Conservation (phyloP, 2,113 vertebrate genomes). For the Psittacula cyanocephala region DNA sequence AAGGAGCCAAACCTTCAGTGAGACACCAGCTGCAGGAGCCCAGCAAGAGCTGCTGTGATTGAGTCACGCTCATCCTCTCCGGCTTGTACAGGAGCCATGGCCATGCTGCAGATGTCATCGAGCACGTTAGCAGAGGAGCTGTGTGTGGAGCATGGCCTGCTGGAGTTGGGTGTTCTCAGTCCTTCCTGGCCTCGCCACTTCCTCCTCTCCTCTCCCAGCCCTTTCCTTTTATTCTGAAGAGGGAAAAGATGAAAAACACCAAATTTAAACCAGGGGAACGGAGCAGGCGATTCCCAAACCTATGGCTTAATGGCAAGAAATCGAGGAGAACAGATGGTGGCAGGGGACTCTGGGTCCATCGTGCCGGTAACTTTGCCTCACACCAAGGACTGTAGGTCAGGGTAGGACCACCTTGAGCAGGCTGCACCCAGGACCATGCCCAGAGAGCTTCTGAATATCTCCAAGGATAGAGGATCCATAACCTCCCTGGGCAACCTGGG, state of each 20-base stretch:
- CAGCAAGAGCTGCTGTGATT: not conserved
- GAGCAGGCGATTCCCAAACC: not conserved
- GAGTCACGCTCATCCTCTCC: not conserved
- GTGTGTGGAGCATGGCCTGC: fast-evolving
- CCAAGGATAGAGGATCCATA: not conserved
- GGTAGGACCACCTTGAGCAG: not conserved
- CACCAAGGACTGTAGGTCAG: not conserved
- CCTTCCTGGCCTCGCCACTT: not conserved
- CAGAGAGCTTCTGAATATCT: not conserved
- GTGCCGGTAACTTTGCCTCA: not conserved
- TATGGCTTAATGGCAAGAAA: not conserved
- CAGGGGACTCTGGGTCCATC: not conserved
- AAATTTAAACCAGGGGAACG: not conserved
- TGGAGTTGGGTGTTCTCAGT: not conserved
- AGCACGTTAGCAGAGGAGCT: not conserved
- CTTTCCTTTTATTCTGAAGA: not conserved
- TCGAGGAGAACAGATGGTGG: not conserved
- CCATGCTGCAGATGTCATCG: not conserved
- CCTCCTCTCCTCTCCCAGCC: not conserved
- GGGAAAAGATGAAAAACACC: not conserved
- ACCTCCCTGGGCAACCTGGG: not conserved
- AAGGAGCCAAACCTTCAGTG: not conserved
- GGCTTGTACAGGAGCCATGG: not conserved
- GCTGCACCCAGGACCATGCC: not conserved
- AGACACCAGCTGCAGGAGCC: not conserved